Evolutionary conservation across 2,113 vertebrate genomes (phyloP).

Genomic region (Rhinogobius similis): DNA sequence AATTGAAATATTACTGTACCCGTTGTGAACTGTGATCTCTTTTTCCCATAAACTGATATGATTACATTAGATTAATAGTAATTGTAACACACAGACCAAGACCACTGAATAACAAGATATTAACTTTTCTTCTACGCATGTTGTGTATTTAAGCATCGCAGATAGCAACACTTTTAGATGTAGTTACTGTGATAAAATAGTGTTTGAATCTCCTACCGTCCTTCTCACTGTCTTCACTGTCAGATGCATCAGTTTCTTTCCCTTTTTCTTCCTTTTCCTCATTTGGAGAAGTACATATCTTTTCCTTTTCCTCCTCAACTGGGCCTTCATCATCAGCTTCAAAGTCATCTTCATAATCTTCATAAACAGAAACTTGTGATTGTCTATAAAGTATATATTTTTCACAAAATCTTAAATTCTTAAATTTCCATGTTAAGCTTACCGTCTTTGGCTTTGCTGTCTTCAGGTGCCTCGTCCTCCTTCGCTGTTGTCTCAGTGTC

Average conservation of each 20-base stretch:
- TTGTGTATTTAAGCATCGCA: background rate
- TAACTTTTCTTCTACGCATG: background rate
- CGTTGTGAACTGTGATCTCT: background rate
- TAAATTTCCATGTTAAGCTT: constrained; percentile 8
- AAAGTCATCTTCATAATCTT: constrained; percentile 94
- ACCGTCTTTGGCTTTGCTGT: constrained; percentile 74
- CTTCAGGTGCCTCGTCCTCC: constrained; percentile 26
- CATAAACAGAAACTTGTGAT: background rate
- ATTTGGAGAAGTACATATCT: constrained; percentile 64
- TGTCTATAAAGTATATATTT: background rate
- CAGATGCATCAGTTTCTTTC: constrained; percentile 51
- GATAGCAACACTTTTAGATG: too few species aligned
- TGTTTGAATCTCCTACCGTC: constrained; percentile 70
- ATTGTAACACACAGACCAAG: background rate
- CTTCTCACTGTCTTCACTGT: constrained; percentile 72
- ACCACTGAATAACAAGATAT: background rate
- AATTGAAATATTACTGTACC: background rate
- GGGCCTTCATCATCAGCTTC: constrained; percentile 85
- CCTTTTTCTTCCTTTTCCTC: constrained; percentile 51
- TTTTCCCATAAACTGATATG: background rate
- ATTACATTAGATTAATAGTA: too few species aligned
- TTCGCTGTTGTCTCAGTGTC: constrained; percentile 28
- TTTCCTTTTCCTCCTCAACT: constrained; percentile 66
- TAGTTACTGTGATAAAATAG: too few species aligned
- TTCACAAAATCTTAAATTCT: background rate